Evolutionary conservation across 2,888 invertebrate species (phyloP).

Genomic region (Scaeva pyrastri): DNA sequence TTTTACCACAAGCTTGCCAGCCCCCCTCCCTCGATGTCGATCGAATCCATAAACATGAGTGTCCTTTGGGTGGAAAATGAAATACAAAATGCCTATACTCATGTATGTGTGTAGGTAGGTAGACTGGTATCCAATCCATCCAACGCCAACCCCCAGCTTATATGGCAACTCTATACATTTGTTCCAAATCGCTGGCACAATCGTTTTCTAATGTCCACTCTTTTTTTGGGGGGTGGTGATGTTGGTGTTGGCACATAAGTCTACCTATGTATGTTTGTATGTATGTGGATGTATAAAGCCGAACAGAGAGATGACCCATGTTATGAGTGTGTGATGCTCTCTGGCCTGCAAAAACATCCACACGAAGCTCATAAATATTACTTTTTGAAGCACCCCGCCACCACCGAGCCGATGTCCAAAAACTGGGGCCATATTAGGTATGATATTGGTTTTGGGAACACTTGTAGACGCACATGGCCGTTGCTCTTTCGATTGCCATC

Average conservation of each 20-base stretch:
- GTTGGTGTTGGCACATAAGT: conserved; percentile 36
- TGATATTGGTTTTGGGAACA: conserved; percentile 42
- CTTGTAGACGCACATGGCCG: conserved; percentile 71
- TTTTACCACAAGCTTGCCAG: conserved; percentile 69
- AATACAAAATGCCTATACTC: conserved; percentile 72
- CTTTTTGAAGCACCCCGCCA: conserved; percentile 65
- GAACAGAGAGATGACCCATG: conserved; percentile 66
- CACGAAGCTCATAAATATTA: conserved; percentile 73
- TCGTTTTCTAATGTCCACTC: conserved; percentile 74
- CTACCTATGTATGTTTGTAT: conserved; percentile 10
- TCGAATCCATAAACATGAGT: conserved; percentile 35
- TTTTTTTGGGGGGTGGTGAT: conserved; percentile 16
- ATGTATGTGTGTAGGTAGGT: neutral
- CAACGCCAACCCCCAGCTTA: neutral
- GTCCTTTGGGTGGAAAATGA: conserved; percentile 61
- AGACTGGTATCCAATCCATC: conserved; percentile 23
- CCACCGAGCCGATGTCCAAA: no score
- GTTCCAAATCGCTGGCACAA: conserved; percentile 71
- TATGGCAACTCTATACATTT: conserved; percentile 60
- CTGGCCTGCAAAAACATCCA: conserved; percentile 46
- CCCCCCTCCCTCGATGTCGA: conserved; percentile 38
- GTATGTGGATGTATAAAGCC: conserved; percentile 23
- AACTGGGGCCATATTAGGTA: neutral
- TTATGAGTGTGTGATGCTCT: conserved; percentile 64
- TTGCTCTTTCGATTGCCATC: conserved; percentile 53